Base-by-base conservation (phyloP, 2,797 vertebrate species). In the Morelia viridis region DNA sequence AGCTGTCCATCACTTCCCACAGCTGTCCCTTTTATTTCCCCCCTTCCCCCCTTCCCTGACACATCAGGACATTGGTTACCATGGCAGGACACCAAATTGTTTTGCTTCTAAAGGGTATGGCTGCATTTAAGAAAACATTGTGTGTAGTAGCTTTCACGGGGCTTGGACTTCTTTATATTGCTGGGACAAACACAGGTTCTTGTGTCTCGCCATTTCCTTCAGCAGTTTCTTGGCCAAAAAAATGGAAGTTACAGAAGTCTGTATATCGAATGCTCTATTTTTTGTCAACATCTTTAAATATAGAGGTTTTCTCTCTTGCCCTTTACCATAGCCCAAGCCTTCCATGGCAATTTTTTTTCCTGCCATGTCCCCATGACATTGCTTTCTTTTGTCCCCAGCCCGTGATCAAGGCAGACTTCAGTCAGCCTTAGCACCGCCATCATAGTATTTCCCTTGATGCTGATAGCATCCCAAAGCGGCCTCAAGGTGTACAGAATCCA, bases 221-320 rank as follows among this genome's bases (percentile, higher is more conserved):
- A 93, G 94, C 96, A 62, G 64, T 94, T 94, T 94, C 94, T 92
- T 94, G 96, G 95, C 94, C 96, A 96, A 95, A 97, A 97, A 97
- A 80, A 95, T 92, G 96, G 94, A 96, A 93, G 95, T 92, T 96
- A 92, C 91, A 53, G 19, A 76, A 92, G 89, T 92, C 95, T 94
- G 96, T 97, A 96, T 93, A 97, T 97, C 97, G 98, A 93, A 94
- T 93, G 94, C 96, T 96, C 89, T 96, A 96, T 97, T 96, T 97
- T 97, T 80, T 11, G 35, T 80, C 9, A 80, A 5, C 35, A 80
- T 46, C 71, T 80, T 19, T 9, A 80, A 46, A 76, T 24, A 46
- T 76, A 46, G 8, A 24, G 11, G 71, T 41, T 80, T 80, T 80
- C 41, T 24, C 24, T 80, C 71, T 46, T 80, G 71, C 71, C 0